These are phyloP conservation scores for Pseudanteris insignis DNA, from an alignment of 2,888 invertebrate species.

Conservation along the genomic window DNA sequence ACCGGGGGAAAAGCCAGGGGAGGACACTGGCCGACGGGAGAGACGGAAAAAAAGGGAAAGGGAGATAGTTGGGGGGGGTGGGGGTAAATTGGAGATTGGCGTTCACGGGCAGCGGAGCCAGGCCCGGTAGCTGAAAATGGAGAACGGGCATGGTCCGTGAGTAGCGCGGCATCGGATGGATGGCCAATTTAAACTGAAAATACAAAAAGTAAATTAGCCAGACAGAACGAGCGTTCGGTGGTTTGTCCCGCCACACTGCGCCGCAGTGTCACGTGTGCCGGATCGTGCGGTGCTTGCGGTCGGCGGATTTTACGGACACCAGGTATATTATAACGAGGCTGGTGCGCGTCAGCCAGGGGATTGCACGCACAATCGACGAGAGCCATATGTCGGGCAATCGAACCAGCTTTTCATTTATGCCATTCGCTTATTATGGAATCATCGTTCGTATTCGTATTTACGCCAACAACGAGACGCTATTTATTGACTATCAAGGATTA, in stretches of 20 bases:
- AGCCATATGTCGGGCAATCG: slow-evolving; percentile 41
- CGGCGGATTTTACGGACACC: slow-evolving; percentile 60
- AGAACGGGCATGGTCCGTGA: slow-evolving; percentile 46
- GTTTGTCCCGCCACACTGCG: slow-evolving; percentile 57
- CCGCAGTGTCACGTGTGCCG: slow-evolving; percentile 61
- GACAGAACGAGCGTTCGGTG: slow-evolving; percentile 57
- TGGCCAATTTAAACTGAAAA: slow-evolving; percentile 64
- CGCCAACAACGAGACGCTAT: slow-evolving; percentile 16
- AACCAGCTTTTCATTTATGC: slow-evolving; percentile 32
- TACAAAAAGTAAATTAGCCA: slow-evolving; percentile 65
- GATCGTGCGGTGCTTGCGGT: slow-evolving; percentile 61
- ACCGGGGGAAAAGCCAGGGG: not conserved
- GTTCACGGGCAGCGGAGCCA: slow-evolving; percentile 52
- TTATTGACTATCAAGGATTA: slow-evolving; percentile 36
- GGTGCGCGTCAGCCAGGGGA: slow-evolving; percentile 21
- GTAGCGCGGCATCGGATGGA: slow-evolving; percentile 52
- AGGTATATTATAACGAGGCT: slow-evolving; percentile 53
- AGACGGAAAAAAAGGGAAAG: no score
- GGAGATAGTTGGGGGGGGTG: slow-evolving; percentile 1
- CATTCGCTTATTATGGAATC: slow-evolving; percentile 37
- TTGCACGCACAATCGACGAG: slow-evolving; percentile 40
- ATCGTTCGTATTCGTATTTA: slow-evolving; percentile 38
- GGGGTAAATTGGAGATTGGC: slow-evolving; percentile 53
- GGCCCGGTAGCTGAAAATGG: slow-evolving; percentile 53
- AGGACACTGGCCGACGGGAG: not conserved